Evolutionary conservation across 2,888 invertebrate genomes (phyloP), one percentile per base, ranked within the genome.

Genomic region (Mycalesis mineus): DNA sequence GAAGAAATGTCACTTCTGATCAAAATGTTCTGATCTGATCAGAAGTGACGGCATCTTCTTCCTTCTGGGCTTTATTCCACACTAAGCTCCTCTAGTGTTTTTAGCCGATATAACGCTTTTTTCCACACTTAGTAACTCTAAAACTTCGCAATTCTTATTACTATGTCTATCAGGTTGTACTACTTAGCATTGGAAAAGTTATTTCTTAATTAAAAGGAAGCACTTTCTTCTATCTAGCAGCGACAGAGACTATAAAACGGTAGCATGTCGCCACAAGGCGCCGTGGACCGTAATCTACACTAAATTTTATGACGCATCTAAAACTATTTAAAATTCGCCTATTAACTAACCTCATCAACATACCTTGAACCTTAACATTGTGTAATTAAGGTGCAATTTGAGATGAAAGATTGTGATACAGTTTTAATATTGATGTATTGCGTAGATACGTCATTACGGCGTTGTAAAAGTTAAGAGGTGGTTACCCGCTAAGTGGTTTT

Each of bases 401-500:
- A 9, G 15, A 29, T 29, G 13, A 4, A 29, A 29, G 11, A 9
- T 14, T 15, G 15, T 47, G 15, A 47, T 47, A 17, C 33, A 13
- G 39, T 49, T 48, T 49, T 28, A 48, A 28, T 39, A 55, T 42
- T 47, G 41, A 42, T 55, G 36, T 28, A 49, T 40, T 42, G 28
- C 36, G 11, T 13, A 39, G 42, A 50, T 56, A 45, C 22, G 29
- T 51, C 50, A 45, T 36, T 41, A 42, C 11, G 36, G n/a, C 9
- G 36, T 36, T 42, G 36, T 56, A 56, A 56, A 56, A 50, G 50
- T 50, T 50, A 41, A 45, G 49, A 55, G 31, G 14, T 48, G 33
- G 33, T 22, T 49, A 37, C 13, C 50, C 4, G 50, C 50, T 56
- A 56, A 56, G 31, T 50, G 45, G n/a, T 51, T 56, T 51, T 56